These are phyloP conservation scores for Chaetodon trifascialis DNA, from an alignment of 2,113 vertebrate species.

Conservation along the genomic window DNA sequence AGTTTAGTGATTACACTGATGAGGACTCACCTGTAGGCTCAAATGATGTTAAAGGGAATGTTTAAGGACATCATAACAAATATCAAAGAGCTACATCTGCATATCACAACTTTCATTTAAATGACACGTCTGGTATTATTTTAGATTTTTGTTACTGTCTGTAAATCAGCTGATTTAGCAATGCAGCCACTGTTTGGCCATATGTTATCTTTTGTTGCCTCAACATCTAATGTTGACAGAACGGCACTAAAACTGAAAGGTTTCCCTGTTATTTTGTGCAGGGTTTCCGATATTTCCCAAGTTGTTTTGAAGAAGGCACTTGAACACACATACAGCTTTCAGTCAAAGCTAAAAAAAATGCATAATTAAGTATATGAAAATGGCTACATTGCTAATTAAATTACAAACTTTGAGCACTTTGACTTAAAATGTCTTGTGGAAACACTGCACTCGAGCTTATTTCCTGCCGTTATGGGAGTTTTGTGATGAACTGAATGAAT, in stretches of 20 bases:
- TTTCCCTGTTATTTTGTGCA: background rate
- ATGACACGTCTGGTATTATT: background rate
- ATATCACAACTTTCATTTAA: background rate
- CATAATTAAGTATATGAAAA: background rate
- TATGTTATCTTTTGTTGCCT: background rate
- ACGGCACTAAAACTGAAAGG: background rate
- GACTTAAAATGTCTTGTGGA: background rate
- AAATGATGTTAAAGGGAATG: too few species aligned
- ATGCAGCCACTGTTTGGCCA: too few species aligned
- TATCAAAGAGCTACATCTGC: background rate
- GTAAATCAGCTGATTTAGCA: too few species aligned
- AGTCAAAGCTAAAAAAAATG: background rate
- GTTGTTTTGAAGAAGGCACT: background rate
- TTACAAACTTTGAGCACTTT: background rate
- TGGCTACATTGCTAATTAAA: background rate
- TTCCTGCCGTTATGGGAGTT: too few species aligned
- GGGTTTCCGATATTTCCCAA: background rate
- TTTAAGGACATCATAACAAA: background rate
- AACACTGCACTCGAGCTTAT: background rate
- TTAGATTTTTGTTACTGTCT: background rate
- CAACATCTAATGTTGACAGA: background rate
- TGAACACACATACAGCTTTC: background rate
- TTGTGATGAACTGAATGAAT: too few species aligned
- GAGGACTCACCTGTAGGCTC: background rate
- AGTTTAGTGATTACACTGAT: constrained; percentile 24